Evolutionary conservation across 37 sponge, comb jelly and placozoan species (phyloP), one percentile per base, ranked within the genome.

Genomic region (Aphrocallistes beatrix): DNA sequence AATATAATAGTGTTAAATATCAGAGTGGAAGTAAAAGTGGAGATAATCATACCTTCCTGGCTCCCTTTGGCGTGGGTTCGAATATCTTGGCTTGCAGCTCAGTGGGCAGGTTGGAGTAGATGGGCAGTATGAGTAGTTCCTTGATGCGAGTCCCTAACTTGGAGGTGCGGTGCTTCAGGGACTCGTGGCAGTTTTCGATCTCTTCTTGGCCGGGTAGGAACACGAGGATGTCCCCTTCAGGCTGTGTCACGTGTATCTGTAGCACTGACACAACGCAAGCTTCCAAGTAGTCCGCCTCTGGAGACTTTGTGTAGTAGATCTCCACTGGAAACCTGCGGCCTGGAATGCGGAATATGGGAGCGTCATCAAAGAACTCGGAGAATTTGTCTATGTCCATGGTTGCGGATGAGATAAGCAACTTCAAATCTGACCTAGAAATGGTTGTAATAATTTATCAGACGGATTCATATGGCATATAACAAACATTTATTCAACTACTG

Each of bases 1-100:
- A n/a, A n/a, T n/a, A n/a, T n/a, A n/a, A n/a, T n/a, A n/a, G n/a
- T n/a, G n/a, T n/a, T n/a, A n/a, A n/a, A n/a, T n/a, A n/a, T n/a
- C n/a, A n/a, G n/a, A n/a, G n/a, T n/a, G n/a, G n/a, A n/a, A n/a
- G n/a, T n/a, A n/a, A n/a, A n/a, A n/a, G n/a, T n/a, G n/a, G n/a
- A n/a, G n/a, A n/a, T n/a, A n/a, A n/a, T n/a, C n/a, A n/a, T n/a
- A n/a, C 98, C 87, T 98, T 98, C 30, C 99, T 86, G n/a, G 96
- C 99, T 51, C 96, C 99, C 48, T 96, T 94, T 17, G 99, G 99
- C 81, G 99, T 98, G 17, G 99, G 96, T 49, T 98, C 99, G 92
- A 98, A 98, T 75, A 98, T 98, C 84, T 98, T 98, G 8, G 96
- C 93, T 81, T 98, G 99, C 96, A 98, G 93, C 51, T 98, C 99